These are phyloP conservation scores for Potamilus streckersoni DNA, from an alignment of 1,140 invertebrate genomes.

Conservation along the genomic window DNA sequence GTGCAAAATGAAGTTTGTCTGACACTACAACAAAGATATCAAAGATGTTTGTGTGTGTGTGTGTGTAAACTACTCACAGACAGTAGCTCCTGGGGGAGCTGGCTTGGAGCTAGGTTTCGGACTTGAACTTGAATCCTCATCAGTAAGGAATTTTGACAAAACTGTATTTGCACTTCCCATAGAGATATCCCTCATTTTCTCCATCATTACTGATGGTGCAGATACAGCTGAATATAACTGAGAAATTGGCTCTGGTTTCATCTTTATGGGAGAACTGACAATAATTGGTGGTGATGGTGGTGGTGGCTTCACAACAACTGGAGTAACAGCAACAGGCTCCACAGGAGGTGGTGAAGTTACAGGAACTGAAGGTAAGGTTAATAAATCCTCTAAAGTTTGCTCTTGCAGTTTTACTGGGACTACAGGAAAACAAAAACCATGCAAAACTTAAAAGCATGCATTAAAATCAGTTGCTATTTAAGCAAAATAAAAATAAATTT, in stretches of 20 bases:
- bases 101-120: constrained; percentile 27
- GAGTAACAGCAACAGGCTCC: neutral
- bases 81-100: constrained; percentile 27
- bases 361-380: neutral
- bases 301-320: neutral
- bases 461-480: too few species aligned
- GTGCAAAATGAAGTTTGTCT: neutral
- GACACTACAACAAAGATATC: neutral
- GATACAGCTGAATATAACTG: neutral
- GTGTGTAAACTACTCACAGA: constrained; percentile 6
- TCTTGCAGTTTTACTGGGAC: constrained; percentile 17
- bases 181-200: too few species aligned
- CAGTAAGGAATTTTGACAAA: constrained; percentile 14
- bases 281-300: constrained; percentile 24
- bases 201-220: neutral
- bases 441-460: too few species aligned
- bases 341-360: constrained; percentile 23
- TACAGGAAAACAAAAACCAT: too few species aligned
- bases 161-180: neutral
- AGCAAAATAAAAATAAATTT: too few species aligned
- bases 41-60: neutral
- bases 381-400: constrained; percentile 18
- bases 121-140: constrained; percentile 24
- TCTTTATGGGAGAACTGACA: constrained; percentile 29
- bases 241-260: neutral